Percentiles rank a stretch among this genome's conserved stretches.
These are phyloP conservation scores for Halocynthia aurantium DNA, from an alignment of 23 tunicate species.

Conservation along the genomic window DNA sequence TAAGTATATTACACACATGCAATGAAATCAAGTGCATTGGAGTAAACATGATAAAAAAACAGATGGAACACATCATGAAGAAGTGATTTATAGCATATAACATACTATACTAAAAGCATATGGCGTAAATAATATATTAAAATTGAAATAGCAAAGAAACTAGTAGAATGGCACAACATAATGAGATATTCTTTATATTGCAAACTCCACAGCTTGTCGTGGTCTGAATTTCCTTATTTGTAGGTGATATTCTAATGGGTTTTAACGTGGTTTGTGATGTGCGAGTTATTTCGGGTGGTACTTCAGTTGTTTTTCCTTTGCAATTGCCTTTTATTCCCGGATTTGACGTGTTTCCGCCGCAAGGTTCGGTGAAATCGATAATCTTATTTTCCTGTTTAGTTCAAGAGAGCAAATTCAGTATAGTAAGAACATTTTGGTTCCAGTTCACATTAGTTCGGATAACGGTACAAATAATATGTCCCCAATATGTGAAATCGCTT, in stretches of 20 bases:
- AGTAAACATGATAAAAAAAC: too few relatives aligned
- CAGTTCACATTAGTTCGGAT: neutral
- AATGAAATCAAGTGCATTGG: too few relatives aligned
- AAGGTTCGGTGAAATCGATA: slow-evolving; percentile 48
- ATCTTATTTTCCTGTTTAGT: slow-evolving; percentile 30
- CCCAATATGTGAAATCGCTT: neutral
- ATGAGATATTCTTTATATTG: too few relatives aligned
- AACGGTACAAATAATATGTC: neutral
- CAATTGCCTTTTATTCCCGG: slow-evolving; percentile 47
- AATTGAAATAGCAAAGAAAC: too few relatives aligned
- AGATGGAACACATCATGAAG: too few relatives aligned
- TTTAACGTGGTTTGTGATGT: neutral
- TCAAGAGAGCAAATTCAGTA: neutral
- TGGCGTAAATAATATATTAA: too few relatives aligned
- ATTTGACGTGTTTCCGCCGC: slow-evolving; percentile 76
- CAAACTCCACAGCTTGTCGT: neutral
- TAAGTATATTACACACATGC: too few relatives aligned
- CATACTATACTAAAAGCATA: too few relatives aligned
- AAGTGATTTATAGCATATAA: too few relatives aligned
- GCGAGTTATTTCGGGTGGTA: neutral
- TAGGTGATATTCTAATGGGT: neutral
- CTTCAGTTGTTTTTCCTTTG: slow-evolving; percentile 1
- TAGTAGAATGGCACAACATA: too few relatives aligned
- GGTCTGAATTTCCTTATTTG: neutral
- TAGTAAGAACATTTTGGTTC: neutral